Base-by-base conservation (phyloP, 2,888 invertebrate genomes). In the Cyrtodaria siliqua region DNA sequence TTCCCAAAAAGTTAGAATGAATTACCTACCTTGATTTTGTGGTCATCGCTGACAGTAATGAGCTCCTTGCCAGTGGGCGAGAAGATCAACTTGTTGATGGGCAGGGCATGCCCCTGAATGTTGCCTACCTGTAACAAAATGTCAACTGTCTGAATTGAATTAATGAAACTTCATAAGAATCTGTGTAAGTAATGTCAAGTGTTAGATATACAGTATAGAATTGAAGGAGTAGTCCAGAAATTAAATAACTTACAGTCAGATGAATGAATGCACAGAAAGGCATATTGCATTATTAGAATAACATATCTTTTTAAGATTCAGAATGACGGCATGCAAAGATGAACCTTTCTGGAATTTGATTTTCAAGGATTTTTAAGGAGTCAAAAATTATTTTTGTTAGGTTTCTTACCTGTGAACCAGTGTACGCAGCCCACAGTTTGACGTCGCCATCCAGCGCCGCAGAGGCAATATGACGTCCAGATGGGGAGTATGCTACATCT, bases 361-460 rank as follows among this genome's bases (percentile, higher is more conserved):
- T n/a, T n/a, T n/a, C n/a, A n/a, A n/a, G n/a, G n/a, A n/a, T n/a
- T n/a, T n/a, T n/a, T n/a, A n/a, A n/a, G n/a, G n/a, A n/a, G n/a
- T n/a, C n/a, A n/a, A n/a, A n/a, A n/a, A n/a, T n/a, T n/a, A n/a
- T n/a, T n/a, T n/a, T n/a, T n/a, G n/a, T n/a, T n/a, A n/a, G n/a
- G n/a, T n/a, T n/a, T 33, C 64, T 56, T 62, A 92, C 91, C 86
- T 89, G 91, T 26, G 89, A 80, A 1, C 92, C 93, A 40, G 87
- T 89, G 20, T 83, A 64, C 3, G 92, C 89, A 26, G 90, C 90
- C 93, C 93, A 93, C 12, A 93, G 84, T 76, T 91, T 92, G 42
- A 93, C 91, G 63, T 92, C 91, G 1, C 93, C 93, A 70, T 92
- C 91, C 23, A 93, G 83, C 1, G 92, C 83, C 14, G 91, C 92